Conservation (phyloP, 2,888 invertebrate genomes). For the Bruchidius siliquastri region DNA sequence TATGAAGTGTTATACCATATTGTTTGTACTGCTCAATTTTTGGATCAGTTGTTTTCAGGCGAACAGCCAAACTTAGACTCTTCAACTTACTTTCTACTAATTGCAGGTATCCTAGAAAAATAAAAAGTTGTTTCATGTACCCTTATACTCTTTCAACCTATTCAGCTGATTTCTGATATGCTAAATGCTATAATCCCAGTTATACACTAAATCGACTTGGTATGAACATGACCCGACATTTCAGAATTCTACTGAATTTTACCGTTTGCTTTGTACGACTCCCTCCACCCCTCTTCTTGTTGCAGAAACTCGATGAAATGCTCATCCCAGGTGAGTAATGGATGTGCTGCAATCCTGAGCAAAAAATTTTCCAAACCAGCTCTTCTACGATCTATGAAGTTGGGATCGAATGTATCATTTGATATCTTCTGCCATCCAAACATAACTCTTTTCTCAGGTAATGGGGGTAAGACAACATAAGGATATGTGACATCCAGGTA, state of each 20-base stretch:
- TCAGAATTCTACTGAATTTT: constrained; percentile 15
- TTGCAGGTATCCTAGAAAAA: constrained; percentile 60
- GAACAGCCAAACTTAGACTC: constrained; percentile 67
- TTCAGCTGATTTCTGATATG: too few species aligned
- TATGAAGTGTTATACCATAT: constrained; percentile 69
- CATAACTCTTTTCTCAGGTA: constrained; percentile 74
- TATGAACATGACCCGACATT: too few species aligned
- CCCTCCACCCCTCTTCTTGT: constrained; percentile 75
- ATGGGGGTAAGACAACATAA: constrained; percentile 72
- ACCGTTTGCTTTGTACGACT: constrained; percentile 71
- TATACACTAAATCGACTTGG: too few species aligned
- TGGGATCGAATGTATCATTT: constrained; percentile 77
- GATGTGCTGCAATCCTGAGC: constrained; percentile 70
- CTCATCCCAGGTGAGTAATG: constrained; percentile 66
- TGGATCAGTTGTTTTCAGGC: constrained; percentile 68
- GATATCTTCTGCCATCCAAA: constrained; percentile 75
- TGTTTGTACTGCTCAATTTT: constrained; percentile 71
- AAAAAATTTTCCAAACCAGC: constrained; percentile 79
- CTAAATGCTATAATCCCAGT: too few species aligned
- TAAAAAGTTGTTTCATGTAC: too few species aligned
- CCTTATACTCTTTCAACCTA: too few species aligned
- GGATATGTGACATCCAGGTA: constrained; percentile 75
- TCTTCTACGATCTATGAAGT: constrained; percentile 77
- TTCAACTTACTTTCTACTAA: constrained; percentile 76
- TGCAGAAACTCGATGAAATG: constrained; percentile 75